A percentile compares a stretch with the other conserved stretches of the same genome.
phyloP scores from a whole-genome alignment of 2,888 invertebrate genomes.

The Mythimna ferrago region DNA sequence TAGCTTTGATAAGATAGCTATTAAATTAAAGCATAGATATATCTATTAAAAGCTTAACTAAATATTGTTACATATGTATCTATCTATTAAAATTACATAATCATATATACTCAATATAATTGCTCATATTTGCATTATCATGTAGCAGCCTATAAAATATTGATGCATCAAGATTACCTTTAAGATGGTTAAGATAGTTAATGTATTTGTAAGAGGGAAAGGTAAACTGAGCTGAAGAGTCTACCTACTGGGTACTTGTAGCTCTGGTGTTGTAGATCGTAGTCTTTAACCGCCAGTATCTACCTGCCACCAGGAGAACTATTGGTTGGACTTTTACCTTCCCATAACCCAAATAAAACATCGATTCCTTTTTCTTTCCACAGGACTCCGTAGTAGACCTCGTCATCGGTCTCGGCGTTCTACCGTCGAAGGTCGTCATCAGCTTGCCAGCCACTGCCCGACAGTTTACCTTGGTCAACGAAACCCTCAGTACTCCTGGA shows the following conservation, averaged over 20 bases:
- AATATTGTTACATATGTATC: background rate
- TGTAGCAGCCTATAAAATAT: background rate
- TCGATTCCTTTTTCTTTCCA: background rate
- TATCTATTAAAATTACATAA: background rate
- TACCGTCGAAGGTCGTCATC: conserved; percentile 93
- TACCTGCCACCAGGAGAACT: too few relatives aligned
- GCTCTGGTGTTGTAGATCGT: background rate
- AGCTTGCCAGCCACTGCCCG: conserved; percentile 93
- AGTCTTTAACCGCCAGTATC: background rate
- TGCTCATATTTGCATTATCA: background rate
- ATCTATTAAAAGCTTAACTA: background rate
- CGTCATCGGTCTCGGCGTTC: conserved; percentile 93
- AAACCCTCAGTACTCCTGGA: conserved; percentile 92
- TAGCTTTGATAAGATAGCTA: conserved; percentile 1
- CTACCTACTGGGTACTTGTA: too few relatives aligned
- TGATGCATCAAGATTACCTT: too few relatives aligned
- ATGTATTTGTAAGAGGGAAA: too few relatives aligned
- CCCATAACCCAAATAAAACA: background rate
- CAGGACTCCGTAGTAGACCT: conserved; percentile 95
- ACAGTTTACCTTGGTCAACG: conserved; percentile 92
- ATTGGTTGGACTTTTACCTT: background rate
- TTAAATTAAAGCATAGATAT: background rate
- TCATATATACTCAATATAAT: too few relatives aligned
- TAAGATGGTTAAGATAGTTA: too few relatives aligned
- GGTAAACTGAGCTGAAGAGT: too few relatives aligned